Evolutionary conservation across 2,888 invertebrate genomes (phyloP).

Genomic region (Sussaba pulchella): DNA sequence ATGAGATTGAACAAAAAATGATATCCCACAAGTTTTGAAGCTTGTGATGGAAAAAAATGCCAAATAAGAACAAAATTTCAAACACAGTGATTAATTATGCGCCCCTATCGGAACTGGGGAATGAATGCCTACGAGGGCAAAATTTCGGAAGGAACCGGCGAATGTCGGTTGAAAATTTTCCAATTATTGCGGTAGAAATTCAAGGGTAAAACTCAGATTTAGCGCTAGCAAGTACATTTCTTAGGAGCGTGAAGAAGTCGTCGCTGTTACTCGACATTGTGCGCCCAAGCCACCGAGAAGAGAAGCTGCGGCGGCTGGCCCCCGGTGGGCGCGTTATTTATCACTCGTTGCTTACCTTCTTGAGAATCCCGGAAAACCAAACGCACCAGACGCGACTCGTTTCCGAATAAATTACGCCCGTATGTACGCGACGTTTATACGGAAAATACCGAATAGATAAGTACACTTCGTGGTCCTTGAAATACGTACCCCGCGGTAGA

Average conservation of each 20-base stretch:
- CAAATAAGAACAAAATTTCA: too few relatives aligned
- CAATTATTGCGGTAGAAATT: neutral
- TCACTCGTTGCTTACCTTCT: constrained; percentile 54
- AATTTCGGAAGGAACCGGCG: too few relatives aligned
- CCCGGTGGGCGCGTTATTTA: constrained; percentile 52
- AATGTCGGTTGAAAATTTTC: neutral
- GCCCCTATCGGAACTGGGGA: too few relatives aligned
- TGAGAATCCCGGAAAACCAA: constrained; percentile 37
- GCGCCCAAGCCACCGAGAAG: neutral
- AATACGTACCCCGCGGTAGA: constrained; percentile 36
- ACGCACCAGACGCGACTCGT: constrained; percentile 56
- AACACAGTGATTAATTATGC: too few relatives aligned
- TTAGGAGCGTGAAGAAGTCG: constrained; percentile 26
- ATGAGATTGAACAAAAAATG: too few relatives aligned
- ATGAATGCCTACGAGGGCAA: too few relatives aligned
- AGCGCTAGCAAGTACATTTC: constrained; percentile 30
- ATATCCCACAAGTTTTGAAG: too few relatives aligned
- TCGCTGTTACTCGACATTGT: constrained; percentile 21
- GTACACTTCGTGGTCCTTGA: constrained; percentile 21
- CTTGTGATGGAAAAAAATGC: too few relatives aligned
- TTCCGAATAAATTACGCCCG: constrained; percentile 56
- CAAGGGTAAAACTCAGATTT: neutral
- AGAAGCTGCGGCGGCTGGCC: constrained; percentile 1
- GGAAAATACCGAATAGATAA: constrained; percentile 13
- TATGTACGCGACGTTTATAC: constrained; percentile 48